Evolutionary conservation across 2,113 vertebrate species (phyloP), one percentile per base, ranked within the genome.

Genomic region (Larimichthys crocea): DNA sequence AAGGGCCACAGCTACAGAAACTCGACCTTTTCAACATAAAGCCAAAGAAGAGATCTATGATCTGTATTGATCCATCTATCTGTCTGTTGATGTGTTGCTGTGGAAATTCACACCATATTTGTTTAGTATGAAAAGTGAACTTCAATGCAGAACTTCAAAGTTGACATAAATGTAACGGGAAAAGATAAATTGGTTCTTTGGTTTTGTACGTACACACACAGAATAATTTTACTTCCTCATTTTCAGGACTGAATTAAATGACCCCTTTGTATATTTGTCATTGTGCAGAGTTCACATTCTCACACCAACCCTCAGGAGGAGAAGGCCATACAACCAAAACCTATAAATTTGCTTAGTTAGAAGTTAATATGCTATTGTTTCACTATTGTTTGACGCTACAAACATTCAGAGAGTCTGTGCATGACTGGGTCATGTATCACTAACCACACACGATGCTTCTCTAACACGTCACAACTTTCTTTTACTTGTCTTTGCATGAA

Each of bases 151-250:
- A 79, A 26, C 40, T 44, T 68, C 2, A 35, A 29, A 49, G 9
- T 49, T 61, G 24, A 44, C 29, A 22, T 10, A 61, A 62, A 3
- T 44, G 19, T 35, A 49, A 35, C 8, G 14, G 15, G 9, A 49
- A 60, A 74, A 62, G 40, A 66, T 42, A 24, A 57, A 57, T 64
- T 10, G 26, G 8, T 24, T 46, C 12, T 22, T 24, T 46, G 4
- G 5, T 61, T 66, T 44, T 14, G 8, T 14, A n/a, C 40, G 24
- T n/a, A 17, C 50, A 52, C 29, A 72, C 24, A 57, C 12, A 69
- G 10, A 64, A 42, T 73, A 79, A 83, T 86, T 63, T 84, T 24
- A 83, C 76, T 88, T 88, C 82, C 79, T 78, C 66, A 82, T 86
- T 70, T 70, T 48, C n/a, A 35, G 15, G 16, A 62, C 78, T 84